Evolutionary conservation across 2,113 vertebrate genomes (phyloP), one percentile per base, ranked within the genome.

Genomic region (Neomonachus schauinslandi): DNA sequence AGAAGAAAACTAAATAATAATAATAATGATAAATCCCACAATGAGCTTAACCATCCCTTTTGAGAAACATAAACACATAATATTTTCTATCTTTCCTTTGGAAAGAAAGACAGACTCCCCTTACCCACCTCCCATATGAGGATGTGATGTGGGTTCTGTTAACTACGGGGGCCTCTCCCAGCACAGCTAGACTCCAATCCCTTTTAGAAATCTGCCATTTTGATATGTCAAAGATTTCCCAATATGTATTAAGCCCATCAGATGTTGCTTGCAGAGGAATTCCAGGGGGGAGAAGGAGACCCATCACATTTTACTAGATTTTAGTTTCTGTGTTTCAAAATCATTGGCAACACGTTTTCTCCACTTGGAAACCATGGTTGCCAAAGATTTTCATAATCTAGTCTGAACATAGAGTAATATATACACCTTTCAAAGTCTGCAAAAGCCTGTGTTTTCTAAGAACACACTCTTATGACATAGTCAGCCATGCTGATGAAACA

Each of bases 351-450:
- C 39, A 53, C 79, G 31, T 81, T 95, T 92, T 36, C 55, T 91
- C 96, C 55, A 63, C 42, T 97, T 96, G 95, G 97, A 95, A 93
- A 87, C 3, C 3, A 72, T 15, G 18, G 39, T 15, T 53, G 74
- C 77, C 79, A 92, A 49, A 57, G 59, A 65, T 57, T 95, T 96
- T 80, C 97, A 76, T n/a, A 76, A 95, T 42, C 88, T 67, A 18
- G 4, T 71, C 79, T 51, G 93, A 63, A 86, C 59, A 69, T 39
- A 21, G 36, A n/a, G 90, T n/a, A 67, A 94, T 80, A 59, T 1
- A 2, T 2, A 8, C 22, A 49, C 51, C 46, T 94, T 91, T 57
- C 10, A 88, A 90, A 89, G 21, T 53, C 71, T 82, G 69, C 94
- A 94, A 94, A 87, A 94, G 71, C 11, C 21, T 22, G 15, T 49